These are phyloP conservation scores for Epirrhoe tristata DNA, from an alignment of 2,888 invertebrate species.

Conservation along the genomic window DNA sequence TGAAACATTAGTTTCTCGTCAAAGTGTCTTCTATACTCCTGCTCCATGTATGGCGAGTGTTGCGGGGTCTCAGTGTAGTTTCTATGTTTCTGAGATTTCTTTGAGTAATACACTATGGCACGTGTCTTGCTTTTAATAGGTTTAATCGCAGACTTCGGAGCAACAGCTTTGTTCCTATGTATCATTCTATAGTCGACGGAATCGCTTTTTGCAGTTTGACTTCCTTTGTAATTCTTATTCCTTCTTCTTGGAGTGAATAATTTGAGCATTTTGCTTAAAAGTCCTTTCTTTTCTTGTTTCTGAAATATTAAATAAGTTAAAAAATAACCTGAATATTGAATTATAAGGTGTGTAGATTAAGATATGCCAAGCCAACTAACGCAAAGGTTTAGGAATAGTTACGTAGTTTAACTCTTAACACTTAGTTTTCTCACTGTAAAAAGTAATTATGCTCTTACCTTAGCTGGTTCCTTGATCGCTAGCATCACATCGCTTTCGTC, in stretches of 20 bases:
- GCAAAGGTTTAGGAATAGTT: too few relatives aligned
- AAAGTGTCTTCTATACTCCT: constrained; percentile 68
- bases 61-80: constrained; percentile 42
- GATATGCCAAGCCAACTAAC: background rate
- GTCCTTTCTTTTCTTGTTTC: constrained; percentile 51
- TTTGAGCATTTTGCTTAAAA: constrained; percentile 67
- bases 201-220: constrained; percentile 51
- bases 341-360: background rate
- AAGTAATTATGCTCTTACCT: constrained; percentile 43
- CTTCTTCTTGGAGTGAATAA: constrained; percentile 59
- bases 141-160: constrained; percentile 26
- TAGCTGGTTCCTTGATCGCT: constrained; percentile 29
- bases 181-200: constrained; percentile 66
- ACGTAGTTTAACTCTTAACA: too few relatives aligned
- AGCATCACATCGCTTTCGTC: constrained; percentile 14
- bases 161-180: constrained; percentile 57
- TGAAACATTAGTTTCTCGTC: constrained; percentile 62
- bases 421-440: too few relatives aligned
- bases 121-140: constrained; percentile 43
- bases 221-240: constrained; percentile 33
- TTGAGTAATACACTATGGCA: constrained; percentile 51
- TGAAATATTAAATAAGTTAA: constrained; percentile 22
- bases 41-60: constrained; percentile 64
- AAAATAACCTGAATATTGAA: background rate
- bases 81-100: constrained; percentile 33